These are phyloP conservation scores for Drosophila malerkotliana DNA, from an alignment of 1,140 invertebrate genomes.

Conservation along the genomic window DNA sequence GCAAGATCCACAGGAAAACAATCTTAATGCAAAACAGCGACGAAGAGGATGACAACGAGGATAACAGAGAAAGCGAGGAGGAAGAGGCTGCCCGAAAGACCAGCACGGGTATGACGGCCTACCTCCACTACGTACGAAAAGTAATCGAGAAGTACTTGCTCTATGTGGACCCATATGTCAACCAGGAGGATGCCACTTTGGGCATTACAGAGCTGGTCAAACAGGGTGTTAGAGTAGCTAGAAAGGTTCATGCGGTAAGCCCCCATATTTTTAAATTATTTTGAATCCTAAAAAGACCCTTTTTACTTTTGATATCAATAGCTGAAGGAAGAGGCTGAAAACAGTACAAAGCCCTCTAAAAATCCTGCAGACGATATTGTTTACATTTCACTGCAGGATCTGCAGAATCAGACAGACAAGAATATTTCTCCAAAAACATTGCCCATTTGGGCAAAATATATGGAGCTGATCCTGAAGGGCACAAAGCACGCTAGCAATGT, in stretches of 20 bases:
- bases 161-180: slow-evolving; percentile 79
- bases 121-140: slow-evolving; percentile 84
- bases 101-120: slow-evolving; percentile 62
- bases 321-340: slow-evolving; percentile 84
- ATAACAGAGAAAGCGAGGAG: slow-evolving; percentile 63
- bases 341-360: slow-evolving; percentile 85
- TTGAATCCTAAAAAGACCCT: neutral
- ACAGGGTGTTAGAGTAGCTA: slow-evolving; percentile 84
- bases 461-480: slow-evolving; percentile 86
- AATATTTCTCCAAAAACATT: slow-evolving; percentile 85
- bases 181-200: slow-evolving; percentile 82
- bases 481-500: slow-evolving; percentile 84
- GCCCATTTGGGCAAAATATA: slow-evolving; percentile 87
- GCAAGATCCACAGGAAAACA: slow-evolving; percentile 69
- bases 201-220: slow-evolving; percentile 84
- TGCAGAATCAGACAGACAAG: slow-evolving; percentile 87
- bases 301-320: slow-evolving; percentile 59
- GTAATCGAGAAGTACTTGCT: slow-evolving; percentile 84
- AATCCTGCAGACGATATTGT: slow-evolving; percentile 85
- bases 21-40: slow-evolving; percentile 58
- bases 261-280: neutral
- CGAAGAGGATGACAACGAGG: slow-evolving; percentile 69
- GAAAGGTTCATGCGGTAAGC: slow-evolving; percentile 85
- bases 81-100: slow-evolving; percentile 66
- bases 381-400: slow-evolving; percentile 86